A percentile compares a stretch with the other conserved stretches of the same genome.
Evolutionary conservation across 2,888 invertebrate species (phyloP).

Genomic region (Ochropleura plecta): DNA sequence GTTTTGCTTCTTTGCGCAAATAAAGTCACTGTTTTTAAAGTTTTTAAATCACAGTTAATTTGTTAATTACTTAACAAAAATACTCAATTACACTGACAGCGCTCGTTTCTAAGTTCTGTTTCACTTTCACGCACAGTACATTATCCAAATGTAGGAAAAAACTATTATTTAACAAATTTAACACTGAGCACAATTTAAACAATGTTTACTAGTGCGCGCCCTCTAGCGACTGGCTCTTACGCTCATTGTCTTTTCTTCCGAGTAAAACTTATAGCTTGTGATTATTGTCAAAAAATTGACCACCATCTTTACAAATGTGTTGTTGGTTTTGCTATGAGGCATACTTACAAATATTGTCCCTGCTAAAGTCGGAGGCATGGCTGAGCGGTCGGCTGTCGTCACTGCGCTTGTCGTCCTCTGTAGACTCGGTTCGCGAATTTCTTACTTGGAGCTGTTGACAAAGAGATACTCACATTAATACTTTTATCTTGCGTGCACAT

Average conservation of each 20-base stretch:
- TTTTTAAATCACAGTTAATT: too few relatives aligned
- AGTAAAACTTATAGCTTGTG: background rate
- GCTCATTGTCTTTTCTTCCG: background rate
- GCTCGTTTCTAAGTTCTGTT: too few relatives aligned
- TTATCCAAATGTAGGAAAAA: too few relatives aligned
- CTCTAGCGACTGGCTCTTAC: too few relatives aligned
- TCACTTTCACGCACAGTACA: too few relatives aligned
- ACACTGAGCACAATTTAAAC: too few relatives aligned
- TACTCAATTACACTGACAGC: too few relatives aligned
- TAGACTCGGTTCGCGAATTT: conserved; percentile 91
- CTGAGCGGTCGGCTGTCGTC: conserved; percentile 92
- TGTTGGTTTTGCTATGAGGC: background rate
- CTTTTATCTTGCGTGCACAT: background rate
- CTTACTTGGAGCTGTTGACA: conserved; percentile 88
- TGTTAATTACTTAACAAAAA: too few relatives aligned
- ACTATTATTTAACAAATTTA: too few relatives aligned
- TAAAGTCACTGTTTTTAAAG: too few relatives aligned
- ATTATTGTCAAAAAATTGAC: background rate
- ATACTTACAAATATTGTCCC: conserved; percentile 87
- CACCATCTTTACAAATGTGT: background rate
- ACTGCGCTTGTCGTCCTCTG: conserved; percentile 90
- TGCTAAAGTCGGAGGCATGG: conserved; percentile 93
- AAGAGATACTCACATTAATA: conserved; percentile 43
- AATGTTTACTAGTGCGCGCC: too few relatives aligned
- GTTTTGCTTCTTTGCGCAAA: too few relatives aligned